A percentile compares a stretch with the other conserved stretches of the same genome.
phyloP scores from a whole-genome alignment of 2,113 vertebrate genomes.

The Sarotherodon lohbergeri region DNA sequence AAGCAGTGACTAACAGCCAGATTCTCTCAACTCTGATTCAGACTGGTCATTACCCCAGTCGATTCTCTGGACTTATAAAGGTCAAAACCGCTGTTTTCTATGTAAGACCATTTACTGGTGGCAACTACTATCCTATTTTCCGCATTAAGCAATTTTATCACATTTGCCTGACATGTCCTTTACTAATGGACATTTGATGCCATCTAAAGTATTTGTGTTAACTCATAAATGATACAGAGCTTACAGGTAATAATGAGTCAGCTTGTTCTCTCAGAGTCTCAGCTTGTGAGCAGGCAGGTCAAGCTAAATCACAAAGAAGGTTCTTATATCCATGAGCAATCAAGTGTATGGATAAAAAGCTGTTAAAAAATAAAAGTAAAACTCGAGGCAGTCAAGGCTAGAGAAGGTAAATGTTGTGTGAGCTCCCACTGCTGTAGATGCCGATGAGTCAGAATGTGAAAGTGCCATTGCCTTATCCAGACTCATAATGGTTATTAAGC shows the following conservation, averaged over 20 bases:
- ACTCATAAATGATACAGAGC: background rate
- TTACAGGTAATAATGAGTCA: background rate
- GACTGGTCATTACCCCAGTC: background rate
- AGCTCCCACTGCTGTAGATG: background rate
- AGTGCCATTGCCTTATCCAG: background rate
- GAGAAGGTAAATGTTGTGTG: background rate
- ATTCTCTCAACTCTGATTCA: background rate
- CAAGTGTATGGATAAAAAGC: background rate
- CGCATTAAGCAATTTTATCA: background rate
- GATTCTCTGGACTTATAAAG: background rate
- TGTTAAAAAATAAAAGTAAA: background rate
- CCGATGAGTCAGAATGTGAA: background rate
- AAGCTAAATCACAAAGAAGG: background rate
- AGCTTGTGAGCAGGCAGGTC: background rate
- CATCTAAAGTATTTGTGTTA: background rate
- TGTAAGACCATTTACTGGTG: background rate
- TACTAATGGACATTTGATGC: background rate
- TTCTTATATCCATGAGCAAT: background rate
- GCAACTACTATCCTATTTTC: background rate
- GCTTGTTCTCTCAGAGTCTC: background rate
- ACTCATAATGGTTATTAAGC: background rate
- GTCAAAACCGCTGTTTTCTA: background rate
- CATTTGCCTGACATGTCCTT: background rate
- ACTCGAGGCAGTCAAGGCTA: fast-evolving
- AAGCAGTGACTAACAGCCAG: background rate